Percentiles rank a stretch among this genome's conserved stretches.
Conservation (phyloP, 1,140 invertebrate genomes). For the Lepidurus arcticus region DNA sequence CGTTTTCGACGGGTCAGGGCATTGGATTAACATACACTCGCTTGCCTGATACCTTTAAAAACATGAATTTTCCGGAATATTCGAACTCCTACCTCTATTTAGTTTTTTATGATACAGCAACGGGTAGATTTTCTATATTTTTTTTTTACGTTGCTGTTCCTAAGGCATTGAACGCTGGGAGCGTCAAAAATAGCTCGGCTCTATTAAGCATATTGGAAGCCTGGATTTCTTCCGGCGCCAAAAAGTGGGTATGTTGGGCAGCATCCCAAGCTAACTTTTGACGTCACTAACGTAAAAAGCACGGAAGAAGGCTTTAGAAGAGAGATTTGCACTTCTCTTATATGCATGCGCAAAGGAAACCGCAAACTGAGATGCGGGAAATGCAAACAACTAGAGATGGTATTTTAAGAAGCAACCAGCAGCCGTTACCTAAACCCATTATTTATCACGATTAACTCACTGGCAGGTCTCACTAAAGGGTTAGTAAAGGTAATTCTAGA, state of each 20-base stretch:
- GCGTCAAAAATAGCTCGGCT: constrained; percentile 11
- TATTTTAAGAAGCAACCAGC: no score
- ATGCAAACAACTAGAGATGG: no score
- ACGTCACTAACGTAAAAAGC: constrained; percentile 15
- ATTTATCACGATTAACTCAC: no score
- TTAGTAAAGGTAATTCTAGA: no score
- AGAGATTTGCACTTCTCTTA: neutral
- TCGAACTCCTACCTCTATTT: no score
- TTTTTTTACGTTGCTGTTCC: constrained; percentile 10
- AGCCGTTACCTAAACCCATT: no score
- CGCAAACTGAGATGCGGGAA: neutral
- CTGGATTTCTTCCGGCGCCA: constrained; percentile 17
- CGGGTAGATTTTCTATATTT: neutral
- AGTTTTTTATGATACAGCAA: neutral
- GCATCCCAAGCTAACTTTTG: constrained; percentile 13
- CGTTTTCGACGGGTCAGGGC: no score
- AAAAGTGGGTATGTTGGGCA: constrained; percentile 15
- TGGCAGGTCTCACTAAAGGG: no score
- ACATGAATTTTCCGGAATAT: no score
- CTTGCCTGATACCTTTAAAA: no score
- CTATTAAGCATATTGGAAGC: constrained; percentile 19
- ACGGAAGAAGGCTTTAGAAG: neutral
- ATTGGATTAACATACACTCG: no score
- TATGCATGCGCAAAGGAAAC: neutral
- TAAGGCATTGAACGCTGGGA: neutral